A percentile compares a stretch with the other conserved stretches of the same genome.
Conservation (phyloP, 2,888 invertebrate genomes). For the Cosmorhoe ocellata region DNA sequence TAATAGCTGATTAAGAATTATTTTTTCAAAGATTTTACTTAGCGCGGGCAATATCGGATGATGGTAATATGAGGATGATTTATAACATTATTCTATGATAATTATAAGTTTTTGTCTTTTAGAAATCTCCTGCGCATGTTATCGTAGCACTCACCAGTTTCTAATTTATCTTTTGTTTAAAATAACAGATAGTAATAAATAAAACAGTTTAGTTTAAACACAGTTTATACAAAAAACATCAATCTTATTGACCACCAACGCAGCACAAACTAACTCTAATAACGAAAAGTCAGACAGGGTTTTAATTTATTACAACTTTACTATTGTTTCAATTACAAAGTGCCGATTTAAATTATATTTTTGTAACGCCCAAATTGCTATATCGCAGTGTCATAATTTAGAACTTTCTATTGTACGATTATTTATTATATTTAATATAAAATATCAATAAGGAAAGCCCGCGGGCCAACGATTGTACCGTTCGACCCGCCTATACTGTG, state of each 20-base stretch:
- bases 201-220: constrained; percentile 23
- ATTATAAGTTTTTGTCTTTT: too few species aligned
- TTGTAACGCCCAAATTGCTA: constrained; percentile 75
- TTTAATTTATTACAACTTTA: constrained; percentile 64
- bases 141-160: too few species aligned
- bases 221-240: constrained; percentile 51
- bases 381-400: constrained; percentile 63
- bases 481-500: constrained; percentile 65
- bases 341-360: constrained; percentile 68
- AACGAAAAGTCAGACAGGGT: constrained; percentile 56
- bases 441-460: constrained; percentile 69
- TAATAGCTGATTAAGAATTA: too few species aligned
- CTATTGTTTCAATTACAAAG: constrained; percentile 78
- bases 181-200: constrained; percentile 5
- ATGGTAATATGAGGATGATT: too few species aligned
- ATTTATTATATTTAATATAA: constrained; percentile 68
- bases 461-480: constrained; percentile 55
- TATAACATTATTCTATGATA: too few species aligned
- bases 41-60: too few species aligned
- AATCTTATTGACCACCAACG: constrained; percentile 70
- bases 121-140: too few species aligned
- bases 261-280: constrained; percentile 57
- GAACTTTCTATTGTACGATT: constrained; percentile 68
- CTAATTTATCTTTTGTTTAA: too few species aligned
- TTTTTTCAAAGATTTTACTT: too few species aligned